Evolutionary conservation across 2,797 vertebrate species (phyloP).

Genomic region (Dryobates pubescens): DNA sequence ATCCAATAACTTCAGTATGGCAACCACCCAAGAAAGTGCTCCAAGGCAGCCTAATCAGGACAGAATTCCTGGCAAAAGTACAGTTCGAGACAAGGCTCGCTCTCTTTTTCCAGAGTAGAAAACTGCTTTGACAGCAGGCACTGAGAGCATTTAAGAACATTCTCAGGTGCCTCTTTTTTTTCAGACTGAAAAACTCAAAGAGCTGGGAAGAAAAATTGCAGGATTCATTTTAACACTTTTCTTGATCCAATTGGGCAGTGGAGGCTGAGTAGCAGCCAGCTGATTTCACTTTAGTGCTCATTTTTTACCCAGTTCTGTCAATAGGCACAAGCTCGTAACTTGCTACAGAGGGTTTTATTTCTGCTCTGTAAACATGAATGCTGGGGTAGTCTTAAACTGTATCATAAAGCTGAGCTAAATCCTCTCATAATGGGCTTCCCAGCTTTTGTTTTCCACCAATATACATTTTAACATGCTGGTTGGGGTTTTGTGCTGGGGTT

Average conservation of each 20-base stretch:
- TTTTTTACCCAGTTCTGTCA: slow-evolving; percentile 31
- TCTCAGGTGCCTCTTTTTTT: not conserved
- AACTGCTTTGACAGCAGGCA: slow-evolving; percentile 22
- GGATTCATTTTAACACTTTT: slow-evolving; percentile 29
- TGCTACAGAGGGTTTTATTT: slow-evolving; percentile 17
- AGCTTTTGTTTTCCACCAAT: not conserved
- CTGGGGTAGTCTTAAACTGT: not conserved
- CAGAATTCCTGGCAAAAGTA: slow-evolving; percentile 51
- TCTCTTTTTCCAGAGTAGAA: slow-evolving; percentile 59
- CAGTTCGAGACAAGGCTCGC: slow-evolving; percentile 32
- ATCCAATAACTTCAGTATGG: slow-evolving; percentile 50
- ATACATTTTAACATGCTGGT: not conserved
- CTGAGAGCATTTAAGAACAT: slow-evolving; percentile 28
- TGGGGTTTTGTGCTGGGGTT: not conserved
- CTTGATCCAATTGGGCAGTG: slow-evolving; percentile 9
- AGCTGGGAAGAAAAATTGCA: not conserved
- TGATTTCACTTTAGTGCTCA: slow-evolving; percentile 43
- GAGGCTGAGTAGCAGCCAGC: slow-evolving; percentile 24
- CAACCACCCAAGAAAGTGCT: slow-evolving; percentile 45
- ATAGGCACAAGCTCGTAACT: not conserved
- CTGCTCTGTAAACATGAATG: not conserved
- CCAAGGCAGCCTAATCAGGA: slow-evolving; percentile 32
- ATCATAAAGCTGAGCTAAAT: not conserved
- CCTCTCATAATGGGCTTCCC: not conserved
- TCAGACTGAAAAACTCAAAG: slow-evolving; percentile 4